phyloP scores from a whole-genome alignment of 2,113 vertebrate species.

The Casuarius casuarius region DNA sequence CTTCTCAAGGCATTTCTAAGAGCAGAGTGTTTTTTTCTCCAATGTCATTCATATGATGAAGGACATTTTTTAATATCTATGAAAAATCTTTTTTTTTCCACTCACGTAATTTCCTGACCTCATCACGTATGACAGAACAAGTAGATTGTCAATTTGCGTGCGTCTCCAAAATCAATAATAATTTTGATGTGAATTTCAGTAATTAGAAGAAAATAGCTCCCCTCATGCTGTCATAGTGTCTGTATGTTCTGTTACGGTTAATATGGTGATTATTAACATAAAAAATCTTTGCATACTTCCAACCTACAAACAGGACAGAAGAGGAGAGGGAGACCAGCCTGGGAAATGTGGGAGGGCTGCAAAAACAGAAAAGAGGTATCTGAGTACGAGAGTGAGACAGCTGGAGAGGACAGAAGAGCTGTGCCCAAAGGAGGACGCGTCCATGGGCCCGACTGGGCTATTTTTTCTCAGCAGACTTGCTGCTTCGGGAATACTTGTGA shows the following conservation, averaged over 20 bases:
- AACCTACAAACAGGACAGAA: background rate
- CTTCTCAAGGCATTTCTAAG: background rate
- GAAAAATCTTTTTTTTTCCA: background rate
- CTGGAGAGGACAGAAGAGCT: background rate
- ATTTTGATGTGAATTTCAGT: background rate
- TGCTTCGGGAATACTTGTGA: background rate
- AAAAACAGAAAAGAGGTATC: background rate
- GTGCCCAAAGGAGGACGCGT: background rate
- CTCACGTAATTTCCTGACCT: background rate
- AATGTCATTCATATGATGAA: fast-evolving
- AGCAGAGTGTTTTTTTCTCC: background rate
- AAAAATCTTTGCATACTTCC: background rate
- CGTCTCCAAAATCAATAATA: background rate
- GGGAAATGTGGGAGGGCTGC: background rate
- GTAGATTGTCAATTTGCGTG: background rate
- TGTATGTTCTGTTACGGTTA: too few species aligned
- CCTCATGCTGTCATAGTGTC: background rate
- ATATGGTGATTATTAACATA: fast-evolving
- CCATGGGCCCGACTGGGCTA: background rate
- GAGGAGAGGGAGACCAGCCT: background rate
- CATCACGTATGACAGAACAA: fast-evolving
- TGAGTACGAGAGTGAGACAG: background rate
- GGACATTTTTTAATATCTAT: background rate
- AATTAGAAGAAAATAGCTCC: background rate
- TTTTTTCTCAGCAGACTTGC: too few species aligned